Percentiles rank a stretch among this genome's conserved stretches.
These are phyloP conservation scores for Delphinus delphis DNA, from an alignment of 2,113 vertebrate species.

Conservation along the genomic window DNA sequence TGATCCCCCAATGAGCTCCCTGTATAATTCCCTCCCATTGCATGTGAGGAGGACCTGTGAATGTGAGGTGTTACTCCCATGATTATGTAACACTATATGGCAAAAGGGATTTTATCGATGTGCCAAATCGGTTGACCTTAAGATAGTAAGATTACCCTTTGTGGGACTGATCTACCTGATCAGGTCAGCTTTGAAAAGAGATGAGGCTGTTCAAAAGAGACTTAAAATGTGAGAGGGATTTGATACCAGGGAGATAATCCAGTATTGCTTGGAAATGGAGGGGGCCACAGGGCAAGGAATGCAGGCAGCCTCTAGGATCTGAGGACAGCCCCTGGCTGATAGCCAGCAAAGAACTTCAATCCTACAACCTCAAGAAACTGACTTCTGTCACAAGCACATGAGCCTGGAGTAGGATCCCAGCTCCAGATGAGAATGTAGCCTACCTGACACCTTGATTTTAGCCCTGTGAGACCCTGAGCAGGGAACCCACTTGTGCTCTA, in stretches of 20 bases:
- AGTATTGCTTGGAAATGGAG: neutral
- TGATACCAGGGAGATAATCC: neutral
- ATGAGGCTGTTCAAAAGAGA: neutral
- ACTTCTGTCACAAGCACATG: neutral
- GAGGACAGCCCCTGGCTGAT: neutral
- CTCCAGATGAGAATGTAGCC: neutral
- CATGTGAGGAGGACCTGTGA: neutral
- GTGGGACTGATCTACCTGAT: neutral
- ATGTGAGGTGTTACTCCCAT: neutral
- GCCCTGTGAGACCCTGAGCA: neutral
- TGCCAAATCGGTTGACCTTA: neutral
- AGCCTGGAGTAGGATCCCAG: neutral
- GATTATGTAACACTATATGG: neutral
- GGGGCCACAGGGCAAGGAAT: neutral
- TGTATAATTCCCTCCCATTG: neutral
- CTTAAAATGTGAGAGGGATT: neutral
- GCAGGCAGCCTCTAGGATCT: neutral
- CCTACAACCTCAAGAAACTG: neutral
- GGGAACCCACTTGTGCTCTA: neutral
- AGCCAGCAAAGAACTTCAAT: neutral
- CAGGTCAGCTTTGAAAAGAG: neutral
- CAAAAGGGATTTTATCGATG: neutral
- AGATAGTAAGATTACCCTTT: neutral
- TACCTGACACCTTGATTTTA: neutral
- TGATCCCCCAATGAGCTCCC: neutral